Conservation (phyloP, 2,113 vertebrate species). For the Falco punctatus region DNA sequence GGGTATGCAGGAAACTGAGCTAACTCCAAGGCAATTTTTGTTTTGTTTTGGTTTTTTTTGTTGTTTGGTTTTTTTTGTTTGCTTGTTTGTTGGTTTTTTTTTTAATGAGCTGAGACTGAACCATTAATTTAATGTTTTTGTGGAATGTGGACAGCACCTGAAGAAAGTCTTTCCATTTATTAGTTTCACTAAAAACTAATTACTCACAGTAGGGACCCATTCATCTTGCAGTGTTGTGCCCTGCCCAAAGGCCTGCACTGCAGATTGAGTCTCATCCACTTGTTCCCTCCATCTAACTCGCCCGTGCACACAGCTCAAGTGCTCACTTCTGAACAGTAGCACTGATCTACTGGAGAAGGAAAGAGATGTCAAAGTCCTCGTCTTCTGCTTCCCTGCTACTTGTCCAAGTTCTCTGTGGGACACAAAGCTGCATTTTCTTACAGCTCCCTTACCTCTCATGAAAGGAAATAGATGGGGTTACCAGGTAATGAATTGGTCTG, state of each 20-base stretch:
- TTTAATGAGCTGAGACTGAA: background rate
- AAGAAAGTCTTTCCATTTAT: background rate
- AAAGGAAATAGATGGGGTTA: background rate
- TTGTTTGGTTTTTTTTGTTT: no score
- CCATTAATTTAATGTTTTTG: background rate
- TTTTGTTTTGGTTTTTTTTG: no score
- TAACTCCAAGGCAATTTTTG: background rate
- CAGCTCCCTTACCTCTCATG: background rate
- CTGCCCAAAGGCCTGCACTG: background rate
- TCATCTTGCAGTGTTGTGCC: background rate
- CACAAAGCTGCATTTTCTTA: background rate
- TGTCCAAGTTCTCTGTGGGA: background rate
- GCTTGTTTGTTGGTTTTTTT: background rate
- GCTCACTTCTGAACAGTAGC: background rate
- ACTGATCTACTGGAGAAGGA: background rate
- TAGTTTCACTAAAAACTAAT: background rate
- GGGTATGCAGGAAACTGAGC: background rate
- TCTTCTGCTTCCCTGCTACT: background rate
- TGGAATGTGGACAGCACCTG: background rate
- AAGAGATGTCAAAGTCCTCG: background rate
- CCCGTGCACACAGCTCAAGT: accelerated
- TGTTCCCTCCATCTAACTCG: background rate
- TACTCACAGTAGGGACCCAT: background rate
- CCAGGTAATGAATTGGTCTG: background rate
- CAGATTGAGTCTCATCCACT: background rate